A percentile compares a stretch with the other conserved stretches of the same genome.
Evolutionary conservation across 2,888 invertebrate genomes (phyloP).

Genomic region (Piscicola geometra): DNA sequence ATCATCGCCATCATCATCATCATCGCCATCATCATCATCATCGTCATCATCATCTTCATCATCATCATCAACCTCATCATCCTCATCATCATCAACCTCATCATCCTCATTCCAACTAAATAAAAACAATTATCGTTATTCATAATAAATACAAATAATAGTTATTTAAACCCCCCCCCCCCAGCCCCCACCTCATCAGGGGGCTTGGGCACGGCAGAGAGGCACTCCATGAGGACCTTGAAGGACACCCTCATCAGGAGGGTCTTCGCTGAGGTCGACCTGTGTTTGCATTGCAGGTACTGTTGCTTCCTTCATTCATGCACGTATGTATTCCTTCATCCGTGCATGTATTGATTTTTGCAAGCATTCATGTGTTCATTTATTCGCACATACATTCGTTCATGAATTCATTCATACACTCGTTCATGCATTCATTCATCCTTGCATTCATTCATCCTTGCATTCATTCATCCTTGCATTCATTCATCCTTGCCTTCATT

Average conservation of each 20-base stretch:
- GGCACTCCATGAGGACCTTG: constrained; percentile 1
- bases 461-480: too few relatives aligned
- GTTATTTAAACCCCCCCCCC: background rate
- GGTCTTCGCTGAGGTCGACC: constrained; percentile 4
- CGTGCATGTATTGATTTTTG: too few relatives aligned
- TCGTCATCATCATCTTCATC: constrained; percentile 12
- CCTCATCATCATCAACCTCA: background rate
- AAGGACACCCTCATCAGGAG: constrained; percentile 16
- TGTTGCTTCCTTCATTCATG: too few relatives aligned
- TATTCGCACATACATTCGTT: too few relatives aligned
- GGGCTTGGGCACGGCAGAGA: background rate
- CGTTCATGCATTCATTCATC: too few relatives aligned
- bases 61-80: constrained; percentile 5
- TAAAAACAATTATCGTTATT: background rate
- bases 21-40: constrained; percentile 11
- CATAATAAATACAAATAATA: background rate
- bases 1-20: constrained; percentile 16
- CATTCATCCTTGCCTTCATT: too few relatives aligned
- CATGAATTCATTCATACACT: too few relatives aligned
- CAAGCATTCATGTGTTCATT: too few relatives aligned
- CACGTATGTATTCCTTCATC: too few relatives aligned
- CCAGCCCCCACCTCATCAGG: constrained; percentile 19
- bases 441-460: too few relatives aligned
- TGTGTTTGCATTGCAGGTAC: too few relatives aligned
- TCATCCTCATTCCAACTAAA: background rate